Percentiles rank a stretch among this genome's conserved stretches.
These are phyloP conservation scores for Asarcornis scutulata DNA, from an alignment of 2,113 vertebrate species.

Conservation along the genomic window DNA sequence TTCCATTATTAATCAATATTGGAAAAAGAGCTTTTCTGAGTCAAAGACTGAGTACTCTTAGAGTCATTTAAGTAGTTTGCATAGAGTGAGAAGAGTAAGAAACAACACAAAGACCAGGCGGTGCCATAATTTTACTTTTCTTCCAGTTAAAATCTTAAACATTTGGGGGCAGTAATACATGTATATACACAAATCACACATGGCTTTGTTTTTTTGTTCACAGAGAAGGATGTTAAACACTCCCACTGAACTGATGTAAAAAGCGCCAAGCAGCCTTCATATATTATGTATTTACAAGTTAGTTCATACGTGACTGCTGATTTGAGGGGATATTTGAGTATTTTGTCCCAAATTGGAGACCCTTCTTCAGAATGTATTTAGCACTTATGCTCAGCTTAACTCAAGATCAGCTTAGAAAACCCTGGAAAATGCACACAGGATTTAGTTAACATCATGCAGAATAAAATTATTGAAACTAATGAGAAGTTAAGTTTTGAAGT, in stretches of 20 bases:
- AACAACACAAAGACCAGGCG: background rate
- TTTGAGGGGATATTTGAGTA: background rate
- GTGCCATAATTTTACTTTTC: background rate
- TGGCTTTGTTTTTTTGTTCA: background rate
- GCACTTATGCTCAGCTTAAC: too few species aligned
- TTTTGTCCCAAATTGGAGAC: background rate
- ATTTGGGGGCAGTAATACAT: background rate
- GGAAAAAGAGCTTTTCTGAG: background rate
- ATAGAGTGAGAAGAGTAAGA: background rate
- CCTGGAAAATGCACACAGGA: background rate
- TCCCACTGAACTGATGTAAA: background rate
- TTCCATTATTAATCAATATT: background rate
- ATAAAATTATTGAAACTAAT: background rate
- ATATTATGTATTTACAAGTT: background rate
- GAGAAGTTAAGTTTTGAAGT: background rate
- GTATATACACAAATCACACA: background rate
- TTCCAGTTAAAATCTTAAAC: background rate
- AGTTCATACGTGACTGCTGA: background rate
- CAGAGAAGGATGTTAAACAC: background rate
- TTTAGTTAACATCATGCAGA: rapidly evolving
- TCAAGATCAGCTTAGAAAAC: background rate
- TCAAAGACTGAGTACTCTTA: background rate
- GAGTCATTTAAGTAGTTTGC: background rate
- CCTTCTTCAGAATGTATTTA: background rate
- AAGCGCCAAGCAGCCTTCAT: background rate